Conservation (phyloP, 2,797 vertebrate genomes). For the Thalassophryne amazonica region DNA sequence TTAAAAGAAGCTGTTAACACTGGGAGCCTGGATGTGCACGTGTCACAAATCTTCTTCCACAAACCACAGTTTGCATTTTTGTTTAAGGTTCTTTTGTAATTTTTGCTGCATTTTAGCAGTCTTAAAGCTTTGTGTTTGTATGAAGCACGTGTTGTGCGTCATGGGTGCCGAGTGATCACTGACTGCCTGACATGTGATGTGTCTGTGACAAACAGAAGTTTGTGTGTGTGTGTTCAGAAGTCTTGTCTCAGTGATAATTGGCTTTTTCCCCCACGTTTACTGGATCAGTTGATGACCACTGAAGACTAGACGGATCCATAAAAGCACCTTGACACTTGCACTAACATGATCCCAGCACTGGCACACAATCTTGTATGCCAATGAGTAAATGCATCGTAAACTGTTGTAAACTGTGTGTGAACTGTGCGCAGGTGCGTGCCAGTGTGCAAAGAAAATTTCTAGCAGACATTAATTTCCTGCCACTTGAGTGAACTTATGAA, state of each 20-base stretch:
- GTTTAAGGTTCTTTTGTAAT: neutral
- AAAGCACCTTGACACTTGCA: no score
- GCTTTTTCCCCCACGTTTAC: conserved; percentile 26
- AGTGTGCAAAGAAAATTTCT: no score
- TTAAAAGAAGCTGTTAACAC: conserved; percentile 31
- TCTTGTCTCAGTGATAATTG: conserved; percentile 22
- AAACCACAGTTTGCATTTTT: neutral
- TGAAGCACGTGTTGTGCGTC: neutral
- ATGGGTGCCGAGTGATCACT: neutral
- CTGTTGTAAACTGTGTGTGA: no score
- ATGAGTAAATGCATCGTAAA: no score
- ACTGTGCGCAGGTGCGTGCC: no score
- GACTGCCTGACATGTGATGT: neutral
- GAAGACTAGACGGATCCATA: neutral
- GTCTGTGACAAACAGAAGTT: neutral
- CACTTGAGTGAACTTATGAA: no score
- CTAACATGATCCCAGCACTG: no score
- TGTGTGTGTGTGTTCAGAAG: conserved; percentile 1
- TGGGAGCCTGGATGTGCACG: neutral
- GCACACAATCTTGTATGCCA: no score
- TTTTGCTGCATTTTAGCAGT: neutral
- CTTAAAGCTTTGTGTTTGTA: no score
- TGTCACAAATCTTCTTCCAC: neutral
- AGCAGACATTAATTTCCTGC: no score
- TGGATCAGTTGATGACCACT: conserved; percentile 10